Evolutionary conservation across 37 sponge, comb jelly and placozoan species (phyloP).

Genomic region (Chondrilla cf. caribensis): DNA sequence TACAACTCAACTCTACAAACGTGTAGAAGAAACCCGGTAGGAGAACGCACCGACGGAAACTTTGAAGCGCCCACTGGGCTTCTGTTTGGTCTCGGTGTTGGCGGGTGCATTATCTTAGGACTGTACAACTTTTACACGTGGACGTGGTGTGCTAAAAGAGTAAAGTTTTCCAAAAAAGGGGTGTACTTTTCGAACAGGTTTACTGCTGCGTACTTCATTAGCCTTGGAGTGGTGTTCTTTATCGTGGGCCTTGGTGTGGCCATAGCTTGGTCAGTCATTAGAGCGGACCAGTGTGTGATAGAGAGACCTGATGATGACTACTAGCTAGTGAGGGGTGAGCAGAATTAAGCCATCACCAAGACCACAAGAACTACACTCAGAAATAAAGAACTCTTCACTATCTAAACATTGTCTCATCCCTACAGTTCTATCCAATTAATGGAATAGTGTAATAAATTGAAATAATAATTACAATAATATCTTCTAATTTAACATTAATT

Average conservation of each 20-base stretch:
- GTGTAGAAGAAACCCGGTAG: not conserved
- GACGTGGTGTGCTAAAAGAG: not conserved
- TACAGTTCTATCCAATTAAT: too few species aligned
- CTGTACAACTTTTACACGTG: not conserved
- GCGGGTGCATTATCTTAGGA: not conserved
- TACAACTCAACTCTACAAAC: slow-evolving; percentile 17
- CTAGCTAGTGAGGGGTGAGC: too few species aligned
- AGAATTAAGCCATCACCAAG: too few species aligned
- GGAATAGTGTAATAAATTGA: too few species aligned
- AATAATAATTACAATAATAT: too few species aligned
- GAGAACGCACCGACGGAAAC: not conserved
- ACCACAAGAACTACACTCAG: too few species aligned
- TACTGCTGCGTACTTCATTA: not conserved
- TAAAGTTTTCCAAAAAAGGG: not conserved
- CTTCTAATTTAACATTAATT: too few species aligned
- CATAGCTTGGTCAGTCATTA: not conserved
- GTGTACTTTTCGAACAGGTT: not conserved
- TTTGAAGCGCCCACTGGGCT: slow-evolving; percentile 20
- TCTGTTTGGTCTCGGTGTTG: slow-evolving; percentile 8
- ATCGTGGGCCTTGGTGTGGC: not conserved
- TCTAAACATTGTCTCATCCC: too few species aligned
- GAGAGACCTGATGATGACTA: not conserved
- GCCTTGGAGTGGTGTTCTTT: not conserved
- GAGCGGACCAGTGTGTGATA: not conserved
- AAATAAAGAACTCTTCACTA: too few species aligned